Conservation (phyloP, 1,140 invertebrate genomes). For the Trichoplusia ni region DNA sequence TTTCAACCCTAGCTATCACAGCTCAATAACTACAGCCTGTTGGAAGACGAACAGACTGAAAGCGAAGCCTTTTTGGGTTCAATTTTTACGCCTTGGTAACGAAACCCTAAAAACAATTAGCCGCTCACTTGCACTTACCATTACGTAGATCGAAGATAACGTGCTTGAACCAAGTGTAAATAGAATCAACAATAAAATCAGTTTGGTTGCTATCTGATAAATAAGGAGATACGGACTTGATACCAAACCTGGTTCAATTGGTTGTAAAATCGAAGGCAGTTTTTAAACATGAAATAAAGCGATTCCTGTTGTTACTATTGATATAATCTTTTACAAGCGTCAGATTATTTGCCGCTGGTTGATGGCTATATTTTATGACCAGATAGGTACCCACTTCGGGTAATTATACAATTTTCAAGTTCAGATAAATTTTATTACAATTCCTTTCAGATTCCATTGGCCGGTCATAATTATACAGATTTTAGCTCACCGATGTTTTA, state of each 20-base stretch:
- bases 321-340: neutral
- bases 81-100: too few species aligned
- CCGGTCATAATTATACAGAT: too few species aligned
- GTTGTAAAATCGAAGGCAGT: neutral
- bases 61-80: too few species aligned
- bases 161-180: conserved; percentile 57
- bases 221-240: neutral
- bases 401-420: neutral
- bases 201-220: conserved; percentile 22
- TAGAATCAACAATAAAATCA: conserved; percentile 48
- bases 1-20: too few species aligned
- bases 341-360: neutral
- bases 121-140: conserved; percentile 60
- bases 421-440: conserved; percentile 15
- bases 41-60: too few species aligned
- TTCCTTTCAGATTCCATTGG: too few species aligned
- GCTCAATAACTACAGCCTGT: too few species aligned
- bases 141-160: conserved; percentile 68
- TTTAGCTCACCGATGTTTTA: too few species aligned
- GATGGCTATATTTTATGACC: conserved; percentile 2
- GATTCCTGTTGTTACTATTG: neutral
- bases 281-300: conserved; percentile 7
- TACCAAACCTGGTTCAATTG: neutral
- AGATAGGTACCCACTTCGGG: conserved; percentile 1
- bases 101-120: conserved; percentile 76